Percentiles rank a stretch among this genome's conserved stretches.
Conservation (phyloP, 1,140 invertebrate genomes). For the Leguminivora glycinivorella region DNA sequence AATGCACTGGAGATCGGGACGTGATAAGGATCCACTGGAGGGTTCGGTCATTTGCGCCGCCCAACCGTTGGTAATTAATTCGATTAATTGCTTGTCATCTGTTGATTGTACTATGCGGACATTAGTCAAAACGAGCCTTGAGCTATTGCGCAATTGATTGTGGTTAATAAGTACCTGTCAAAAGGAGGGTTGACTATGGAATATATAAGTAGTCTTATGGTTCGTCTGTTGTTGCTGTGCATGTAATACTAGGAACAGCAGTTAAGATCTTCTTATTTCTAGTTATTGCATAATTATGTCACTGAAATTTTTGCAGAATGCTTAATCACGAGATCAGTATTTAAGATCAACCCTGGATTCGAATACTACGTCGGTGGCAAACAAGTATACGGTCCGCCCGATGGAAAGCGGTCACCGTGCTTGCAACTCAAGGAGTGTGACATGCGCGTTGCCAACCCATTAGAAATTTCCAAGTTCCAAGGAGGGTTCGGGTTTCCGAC, state of each 20-base stretch:
- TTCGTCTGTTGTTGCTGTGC: neutral
- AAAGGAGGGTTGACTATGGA: neutral
- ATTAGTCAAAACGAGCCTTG: slow-evolving; percentile 64
- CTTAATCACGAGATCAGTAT: too few species aligned
- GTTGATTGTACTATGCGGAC: slow-evolving; percentile 63
- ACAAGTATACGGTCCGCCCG: too few species aligned
- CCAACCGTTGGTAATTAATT: slow-evolving; percentile 56
- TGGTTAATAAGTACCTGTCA: slow-evolving; percentile 1
- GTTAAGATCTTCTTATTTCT: too few species aligned
- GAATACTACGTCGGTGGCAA: too few species aligned
- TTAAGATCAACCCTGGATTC: too few species aligned
- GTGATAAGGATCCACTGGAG: slow-evolving; percentile 19
- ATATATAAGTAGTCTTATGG: neutral
- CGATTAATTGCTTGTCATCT: slow-evolving; percentile 72
- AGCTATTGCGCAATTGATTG: slow-evolving; percentile 29
- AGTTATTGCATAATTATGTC: too few species aligned
- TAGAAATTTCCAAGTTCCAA: too few species aligned
- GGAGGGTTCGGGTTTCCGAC: too few species aligned
- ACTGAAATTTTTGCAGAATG: too few species aligned
- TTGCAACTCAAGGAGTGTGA: too few species aligned
- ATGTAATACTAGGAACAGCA: neutral
- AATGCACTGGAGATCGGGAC: slow-evolving; percentile 11
- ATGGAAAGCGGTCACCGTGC: too few species aligned
- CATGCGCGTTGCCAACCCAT: too few species aligned
- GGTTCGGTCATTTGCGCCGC: slow-evolving; percentile 21